Base-by-base conservation (phyloP, 1,140 invertebrate genomes). In the Pteromalus puparum region DNA sequence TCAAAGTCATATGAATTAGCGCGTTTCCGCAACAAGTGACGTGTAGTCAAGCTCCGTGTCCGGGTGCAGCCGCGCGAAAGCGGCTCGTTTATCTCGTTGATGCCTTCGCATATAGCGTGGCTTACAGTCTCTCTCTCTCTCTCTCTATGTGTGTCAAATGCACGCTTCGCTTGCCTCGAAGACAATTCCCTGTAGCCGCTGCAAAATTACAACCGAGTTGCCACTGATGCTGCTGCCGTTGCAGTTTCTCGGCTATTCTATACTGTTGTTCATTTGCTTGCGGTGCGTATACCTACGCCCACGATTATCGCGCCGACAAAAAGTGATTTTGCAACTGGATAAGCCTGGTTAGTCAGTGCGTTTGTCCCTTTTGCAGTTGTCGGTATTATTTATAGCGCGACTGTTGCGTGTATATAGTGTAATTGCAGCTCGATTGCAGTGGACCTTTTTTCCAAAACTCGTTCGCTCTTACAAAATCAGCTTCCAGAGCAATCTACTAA, bases 11-110 rank as follows among this genome's bases (percentile, higher is more conserved):
- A 88, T 90, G 90, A 92, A 92, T 91, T 91, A 90, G 91, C 90
- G 88, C 88, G 88, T 91, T 92, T 91, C 91, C 91, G 91, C 90
- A 90, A 89, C 87, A 89, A 89, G 87, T 92, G 90, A 92, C 89
- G 89, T 2, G 46, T 48, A 48, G 46, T 18, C 46, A 18, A 48
- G 46, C 46, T 48, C 46, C 46, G 46, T 48, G 46, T 92, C 90
- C 92, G 83, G 24, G 65, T 67, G 82, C 83, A 83, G 34, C 24
- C 1, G 67, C 18, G 84, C 78, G 74, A 81, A 86, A 87, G 85
- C 87, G 85, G 83, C 74, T 84, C 67, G 67, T 70, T 70, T 70
- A 28, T 70, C 67, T 70, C 12, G 67, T 30, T 79, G n/a, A 80
- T 34, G 76, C 42, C 42, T 80, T n/a, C 26, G 26, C 28, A 28